Evolutionary conservation across 2,113 vertebrate genomes (phyloP), one percentile per base, ranked within the genome.

Genomic region (Pimephales promelas): DNA sequence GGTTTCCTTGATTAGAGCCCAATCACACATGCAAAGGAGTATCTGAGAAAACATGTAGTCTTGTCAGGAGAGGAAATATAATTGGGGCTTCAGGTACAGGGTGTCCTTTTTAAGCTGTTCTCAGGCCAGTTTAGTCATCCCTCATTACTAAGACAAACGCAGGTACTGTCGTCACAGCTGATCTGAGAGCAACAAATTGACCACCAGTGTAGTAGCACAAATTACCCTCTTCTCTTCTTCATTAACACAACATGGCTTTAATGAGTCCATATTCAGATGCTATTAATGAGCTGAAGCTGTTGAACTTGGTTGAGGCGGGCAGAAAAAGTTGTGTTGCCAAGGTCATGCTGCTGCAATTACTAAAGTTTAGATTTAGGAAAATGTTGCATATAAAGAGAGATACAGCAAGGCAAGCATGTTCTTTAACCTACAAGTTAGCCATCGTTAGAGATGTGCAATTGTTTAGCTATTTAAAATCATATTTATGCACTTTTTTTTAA

Each of bases 1-100:
- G 62, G 84, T 79, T 81, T 88, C 77, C 87, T 84, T 86, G 81
- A 88, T 86, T 57, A 82, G 56, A 87, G 73, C 79, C 57, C 56
- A 85, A 82, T 82, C 84, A 84, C 83, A 84, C 59, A 79, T 79
- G 81, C 78, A 31, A 68, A 78, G 34, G 64, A 16, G 24, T 61
- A 73, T 70, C 75, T 76, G 62, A 77, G 6, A 59, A 75, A 83
- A 28, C 70, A 72, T 75, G 68, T 62, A 28, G 61, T 34, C 52
- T 81, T 62, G 59, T 75, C 83, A 84, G 76, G 24, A 81, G n/a
- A 77, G 47, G 34, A 57, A 62, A 61, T 34, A 52, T 82, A 87
- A 84, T 82, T 79, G 56, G 26, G 31, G 68, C 56, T 87, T 70
- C 24, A 87, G 73, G 66, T 84, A 70, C 24, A 75, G 4, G 24